A percentile compares a stretch with the other conserved stretches of the same genome.
Conservation (phyloP, 2,888 invertebrate species). For the Drepana falcataria region DNA sequence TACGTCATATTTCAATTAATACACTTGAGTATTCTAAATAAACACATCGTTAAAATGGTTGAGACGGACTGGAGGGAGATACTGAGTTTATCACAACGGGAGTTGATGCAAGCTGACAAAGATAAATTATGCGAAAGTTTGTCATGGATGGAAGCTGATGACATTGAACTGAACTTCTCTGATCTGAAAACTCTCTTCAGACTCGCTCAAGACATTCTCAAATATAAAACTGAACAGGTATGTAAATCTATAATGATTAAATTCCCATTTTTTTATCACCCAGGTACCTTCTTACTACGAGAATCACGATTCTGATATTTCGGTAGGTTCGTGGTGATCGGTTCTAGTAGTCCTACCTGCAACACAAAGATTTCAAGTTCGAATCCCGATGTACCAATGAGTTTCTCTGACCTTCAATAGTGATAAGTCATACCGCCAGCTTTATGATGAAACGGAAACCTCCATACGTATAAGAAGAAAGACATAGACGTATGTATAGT, state of each 20-base stretch:
- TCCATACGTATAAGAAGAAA: no score
- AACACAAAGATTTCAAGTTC: no score
- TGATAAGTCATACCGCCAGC: no score
- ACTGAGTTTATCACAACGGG: slow-evolving; percentile 72
- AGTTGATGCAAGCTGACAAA: slow-evolving; percentile 79
- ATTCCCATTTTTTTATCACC: no score
- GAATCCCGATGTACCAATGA: no score
- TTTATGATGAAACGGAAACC: no score
- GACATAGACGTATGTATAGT: no score
- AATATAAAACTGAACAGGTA: slow-evolving; percentile 84
- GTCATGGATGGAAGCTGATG: slow-evolving; percentile 80
- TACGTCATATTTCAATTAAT: no score
- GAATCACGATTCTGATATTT: no score
- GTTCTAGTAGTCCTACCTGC: no score
- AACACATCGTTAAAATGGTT: slow-evolving; percentile 38
- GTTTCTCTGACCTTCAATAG: no score
- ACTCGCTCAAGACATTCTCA: slow-evolving; percentile 82
- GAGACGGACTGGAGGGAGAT: slow-evolving; percentile 81
- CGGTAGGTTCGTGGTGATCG: no score
- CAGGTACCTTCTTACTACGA: background rate
- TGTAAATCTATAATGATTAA: slow-evolving; percentile 1
- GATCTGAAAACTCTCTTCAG: slow-evolving; percentile 78
- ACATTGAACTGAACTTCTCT: slow-evolving; percentile 74
- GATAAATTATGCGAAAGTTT: slow-evolving; percentile 81
- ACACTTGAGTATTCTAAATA: background rate